These are phyloP conservation scores for Petrocephalus zakoni DNA, from an alignment of 2,113 vertebrate genomes.

Conservation along the genomic window DNA sequence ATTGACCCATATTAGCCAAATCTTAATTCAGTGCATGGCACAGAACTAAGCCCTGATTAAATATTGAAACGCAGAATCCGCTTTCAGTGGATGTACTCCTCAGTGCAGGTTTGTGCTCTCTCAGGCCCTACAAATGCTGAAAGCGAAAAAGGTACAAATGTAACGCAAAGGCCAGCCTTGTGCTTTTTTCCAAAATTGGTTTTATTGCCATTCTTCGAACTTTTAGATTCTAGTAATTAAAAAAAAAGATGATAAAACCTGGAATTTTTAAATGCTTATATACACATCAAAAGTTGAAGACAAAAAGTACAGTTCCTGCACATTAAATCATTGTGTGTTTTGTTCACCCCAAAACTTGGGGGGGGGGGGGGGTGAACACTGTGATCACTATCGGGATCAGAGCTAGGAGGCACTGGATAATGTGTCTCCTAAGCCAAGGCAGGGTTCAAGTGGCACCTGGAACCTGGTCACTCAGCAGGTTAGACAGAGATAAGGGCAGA, in stretches of 20 bases:
- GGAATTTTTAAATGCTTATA: slow-evolving; percentile 42
- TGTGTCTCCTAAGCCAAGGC: neutral
- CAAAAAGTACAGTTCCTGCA: slow-evolving; percentile 37
- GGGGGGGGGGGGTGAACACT: neutral
- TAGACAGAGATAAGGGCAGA: neutral
- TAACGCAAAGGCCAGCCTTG: neutral
- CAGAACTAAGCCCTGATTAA: neutral
- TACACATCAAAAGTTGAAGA: slow-evolving; percentile 45
- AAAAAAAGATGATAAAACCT: slow-evolving; percentile 63
- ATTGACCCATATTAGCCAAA: neutral
- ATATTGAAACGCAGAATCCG: neutral
- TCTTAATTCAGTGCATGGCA: neutral
- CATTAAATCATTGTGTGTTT: slow-evolving; percentile 35
- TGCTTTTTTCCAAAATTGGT: slow-evolving; percentile 46
- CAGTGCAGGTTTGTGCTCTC: neutral
- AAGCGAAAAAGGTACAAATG: neutral
- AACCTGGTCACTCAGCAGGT: neutral
- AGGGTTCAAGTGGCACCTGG: neutral
- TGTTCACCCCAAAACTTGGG: slow-evolving; percentile 22
- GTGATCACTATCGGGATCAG: neutral
- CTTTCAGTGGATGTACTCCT: neutral
- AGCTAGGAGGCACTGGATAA: neutral
- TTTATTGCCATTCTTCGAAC: slow-evolving; percentile 55
- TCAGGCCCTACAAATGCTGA: neutral
- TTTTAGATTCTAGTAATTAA: slow-evolving; percentile 37